Conservation (phyloP, 2,797 vertebrate species). For the Atherinosoma microstoma region DNA sequence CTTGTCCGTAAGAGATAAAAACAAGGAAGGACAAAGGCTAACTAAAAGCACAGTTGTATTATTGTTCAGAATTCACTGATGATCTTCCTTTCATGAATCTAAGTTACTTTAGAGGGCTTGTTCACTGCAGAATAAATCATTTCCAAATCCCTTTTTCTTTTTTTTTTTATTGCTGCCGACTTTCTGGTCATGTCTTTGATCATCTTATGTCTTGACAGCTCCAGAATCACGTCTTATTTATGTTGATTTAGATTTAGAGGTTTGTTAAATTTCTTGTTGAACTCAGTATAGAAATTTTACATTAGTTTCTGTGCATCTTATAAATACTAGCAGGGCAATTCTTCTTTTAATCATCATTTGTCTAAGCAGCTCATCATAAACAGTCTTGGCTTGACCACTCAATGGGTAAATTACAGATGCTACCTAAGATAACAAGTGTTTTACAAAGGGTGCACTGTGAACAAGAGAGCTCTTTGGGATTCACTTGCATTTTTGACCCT, state of each 20-base stretch:
- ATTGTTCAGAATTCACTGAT: slow-evolving; percentile 39
- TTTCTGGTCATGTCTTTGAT: slow-evolving; percentile 53
- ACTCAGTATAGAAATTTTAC: slow-evolving; percentile 12
- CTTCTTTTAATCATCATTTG: too few species aligned
- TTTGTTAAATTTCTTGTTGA: slow-evolving; percentile 8
- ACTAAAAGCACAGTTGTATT: slow-evolving; percentile 7
- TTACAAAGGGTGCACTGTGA: slow-evolving; percentile 14
- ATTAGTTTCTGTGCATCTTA: background rate
- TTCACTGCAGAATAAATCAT: slow-evolving; percentile 17
- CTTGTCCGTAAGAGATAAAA: slow-evolving; percentile 21
- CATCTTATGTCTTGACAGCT: slow-evolving; percentile 39
- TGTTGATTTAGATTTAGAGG: slow-evolving; percentile 16
- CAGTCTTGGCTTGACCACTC: slow-evolving; percentile 4
- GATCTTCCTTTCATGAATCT: slow-evolving; percentile 31
- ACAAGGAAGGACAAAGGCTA: slow-evolving; percentile 22
- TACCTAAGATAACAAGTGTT: slow-evolving; percentile 24
- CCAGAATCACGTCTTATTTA: slow-evolving; percentile 50
- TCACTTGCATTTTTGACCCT: background rate
- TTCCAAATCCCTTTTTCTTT: slow-evolving; percentile 17
- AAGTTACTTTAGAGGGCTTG: slow-evolving; percentile 7
- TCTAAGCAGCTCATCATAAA: background rate
- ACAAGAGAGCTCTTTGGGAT: slow-evolving; percentile 27
- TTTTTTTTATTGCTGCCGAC: slow-evolving; percentile 30
- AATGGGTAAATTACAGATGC: slow-evolving; percentile 28
- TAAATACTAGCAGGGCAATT: background rate